Percentiles rank a stretch among this genome's conserved stretches.
Evolutionary conservation across 1,140 invertebrate species (phyloP).

Genomic region (Araneus ventricosus): DNA sequence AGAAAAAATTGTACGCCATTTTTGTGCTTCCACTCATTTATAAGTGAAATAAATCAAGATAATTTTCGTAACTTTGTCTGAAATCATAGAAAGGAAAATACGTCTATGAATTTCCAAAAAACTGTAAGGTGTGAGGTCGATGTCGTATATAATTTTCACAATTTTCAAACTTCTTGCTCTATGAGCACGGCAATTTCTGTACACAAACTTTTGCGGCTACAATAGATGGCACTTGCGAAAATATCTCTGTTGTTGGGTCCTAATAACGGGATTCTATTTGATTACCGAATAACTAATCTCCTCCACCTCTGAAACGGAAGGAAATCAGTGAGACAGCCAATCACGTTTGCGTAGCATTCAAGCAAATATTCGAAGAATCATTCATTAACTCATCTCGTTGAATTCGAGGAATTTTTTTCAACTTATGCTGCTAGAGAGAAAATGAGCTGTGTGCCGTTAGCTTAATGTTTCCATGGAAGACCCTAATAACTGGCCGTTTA

Average conservation of each 20-base stretch:
- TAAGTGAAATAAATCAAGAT: no score
- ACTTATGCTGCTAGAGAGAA: background rate
- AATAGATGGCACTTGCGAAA: background rate
- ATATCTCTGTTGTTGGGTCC: background rate
- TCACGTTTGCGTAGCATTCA: background rate
- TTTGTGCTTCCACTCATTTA: no score
- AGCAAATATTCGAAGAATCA: background rate
- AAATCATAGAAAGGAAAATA: no score
- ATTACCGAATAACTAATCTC: background rate
- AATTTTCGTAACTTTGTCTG: no score
- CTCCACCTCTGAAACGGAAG: background rate
- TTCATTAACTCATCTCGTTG: no score
- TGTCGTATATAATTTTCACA: no score
- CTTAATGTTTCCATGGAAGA: background rate
- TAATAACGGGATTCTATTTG: background rate
- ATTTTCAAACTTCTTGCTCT: no score
- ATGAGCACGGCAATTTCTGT: background rate
- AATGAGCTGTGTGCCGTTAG: background rate
- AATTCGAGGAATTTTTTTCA: no score
- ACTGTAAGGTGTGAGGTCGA: no score
- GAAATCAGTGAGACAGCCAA: background rate
- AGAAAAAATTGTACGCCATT: no score
- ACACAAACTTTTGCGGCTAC: background rate
- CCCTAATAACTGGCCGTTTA: background rate
- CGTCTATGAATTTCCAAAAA: no score